Base-by-base conservation (phyloP, 2,797 vertebrate species). In the Chaunax sp. region DNA sequence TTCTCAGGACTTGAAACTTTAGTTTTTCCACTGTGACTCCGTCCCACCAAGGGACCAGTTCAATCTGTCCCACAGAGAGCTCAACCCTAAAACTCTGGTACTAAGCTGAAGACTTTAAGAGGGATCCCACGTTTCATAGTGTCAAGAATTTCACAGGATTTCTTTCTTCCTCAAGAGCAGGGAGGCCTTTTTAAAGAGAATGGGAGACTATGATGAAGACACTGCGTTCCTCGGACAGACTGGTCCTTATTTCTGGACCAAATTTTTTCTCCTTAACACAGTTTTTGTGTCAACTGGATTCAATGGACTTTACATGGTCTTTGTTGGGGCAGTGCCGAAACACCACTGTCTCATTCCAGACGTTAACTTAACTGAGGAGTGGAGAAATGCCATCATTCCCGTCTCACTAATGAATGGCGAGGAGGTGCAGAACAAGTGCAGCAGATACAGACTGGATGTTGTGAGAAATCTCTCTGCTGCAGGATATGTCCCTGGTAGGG, bases 271-370 rank as follows among this genome's bases (percentile, higher is more conserved):
- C 22, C 90, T 97, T 16, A 97, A 96, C 72, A 90, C 93, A 69
- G 93, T 96, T 80, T 96, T 93, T 82, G 68, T 97, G 40, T 95
- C 95, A 40, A 97, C 96, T 1, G 96, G 96, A 69, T 96, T 96
- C 82, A 95, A 94, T 0, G 95, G 95, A 0, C 64, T 98, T 6
- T 97, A 96, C 1, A 72, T 88, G 0, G 90, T 97, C 30, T 97
- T 98, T 73, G 85, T 95, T 35, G 94, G 93, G 9, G 96, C 92
- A 2, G 78, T 87, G 7, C 96, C 97, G 0, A 89, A 94, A 53
- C 96, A 97, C 85, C 92, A 54, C 47, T 98, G 97, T 78, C 87
- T 86, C 10, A 62, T 97, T 64, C 95, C 94, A 0, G 86, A 84
- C 0, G 86, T 83, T 35, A 97, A 96, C 89, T 84, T 98, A 64